phyloP scores from a whole-genome alignment of 2,113 vertebrate genomes.

The Hydropotes inermis region DNA sequence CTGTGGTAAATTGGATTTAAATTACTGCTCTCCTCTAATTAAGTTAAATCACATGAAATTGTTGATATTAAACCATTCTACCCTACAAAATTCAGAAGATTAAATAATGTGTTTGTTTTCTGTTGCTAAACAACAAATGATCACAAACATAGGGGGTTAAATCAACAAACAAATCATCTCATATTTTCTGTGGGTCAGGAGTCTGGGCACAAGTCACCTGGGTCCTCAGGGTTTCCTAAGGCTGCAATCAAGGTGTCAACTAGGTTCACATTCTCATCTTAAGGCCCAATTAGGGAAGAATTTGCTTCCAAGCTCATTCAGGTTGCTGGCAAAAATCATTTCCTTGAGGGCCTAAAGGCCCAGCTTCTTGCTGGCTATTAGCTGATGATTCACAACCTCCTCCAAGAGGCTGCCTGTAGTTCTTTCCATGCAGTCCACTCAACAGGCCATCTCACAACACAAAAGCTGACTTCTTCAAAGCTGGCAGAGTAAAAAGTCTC shows the following conservation, averaged over 20 bases:
- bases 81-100: conserved; percentile 13
- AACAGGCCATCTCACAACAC: background rate
- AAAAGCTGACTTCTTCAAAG: background rate
- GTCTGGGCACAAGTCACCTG: background rate
- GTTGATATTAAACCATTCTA: background rate
- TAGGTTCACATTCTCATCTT: background rate
- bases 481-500: background rate
- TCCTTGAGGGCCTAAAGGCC: background rate
- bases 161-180: background rate
- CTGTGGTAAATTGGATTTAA: background rate
- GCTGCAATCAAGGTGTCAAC: background rate
- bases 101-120: conserved; percentile 9
- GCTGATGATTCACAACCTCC: background rate
- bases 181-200: background rate
- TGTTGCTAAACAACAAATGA: background rate
- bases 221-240: background rate
- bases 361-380: background rate
- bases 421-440: background rate
- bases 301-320: background rate
- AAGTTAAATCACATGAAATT: background rate
- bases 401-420: background rate
- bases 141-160: background rate
- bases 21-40: background rate
- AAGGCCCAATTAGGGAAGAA: background rate
- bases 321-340: background rate